Conservation (phyloP, 2,113 vertebrate species). For the Xiphophorus hellerii region DNA sequence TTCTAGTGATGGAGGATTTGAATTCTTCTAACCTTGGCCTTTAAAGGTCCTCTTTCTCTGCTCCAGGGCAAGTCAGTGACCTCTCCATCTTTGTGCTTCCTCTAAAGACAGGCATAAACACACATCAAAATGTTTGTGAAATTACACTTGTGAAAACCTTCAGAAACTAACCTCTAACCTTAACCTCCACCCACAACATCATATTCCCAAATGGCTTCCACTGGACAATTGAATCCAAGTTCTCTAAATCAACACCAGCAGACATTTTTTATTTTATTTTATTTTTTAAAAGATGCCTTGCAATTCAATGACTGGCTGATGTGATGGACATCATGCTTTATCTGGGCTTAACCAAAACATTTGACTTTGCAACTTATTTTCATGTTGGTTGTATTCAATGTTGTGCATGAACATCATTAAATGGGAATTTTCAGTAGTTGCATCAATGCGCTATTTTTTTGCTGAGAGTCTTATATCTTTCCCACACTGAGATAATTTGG, state of each 20-base stretch:
- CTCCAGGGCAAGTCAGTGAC: conserved; percentile 41
- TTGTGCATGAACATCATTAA: no score
- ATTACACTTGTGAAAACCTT: conserved; percentile 50
- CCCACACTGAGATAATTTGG: no score
- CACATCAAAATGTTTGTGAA: conserved; percentile 25
- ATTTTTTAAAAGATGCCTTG: background rate
- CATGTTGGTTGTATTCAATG: no score
- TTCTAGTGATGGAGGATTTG: conserved; percentile 4
- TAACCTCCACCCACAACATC: conserved; percentile 28
- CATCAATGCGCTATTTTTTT: no score
- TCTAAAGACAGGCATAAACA: conserved; percentile 34
- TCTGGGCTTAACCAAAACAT: background rate
- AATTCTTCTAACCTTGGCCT: conserved; percentile 39
- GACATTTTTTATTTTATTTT: background rate
- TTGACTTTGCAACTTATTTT: no score
- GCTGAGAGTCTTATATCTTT: no score
- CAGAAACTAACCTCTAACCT: conserved; percentile 37
- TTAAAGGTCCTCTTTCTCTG: conserved; percentile 29
- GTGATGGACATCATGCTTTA: background rate
- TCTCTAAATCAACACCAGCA: conserved; percentile 12
- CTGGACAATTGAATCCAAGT: conserved; percentile 12
- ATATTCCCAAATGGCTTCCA: conserved; percentile 1
- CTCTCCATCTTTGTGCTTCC: conserved; percentile 34
- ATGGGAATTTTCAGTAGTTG: no score
- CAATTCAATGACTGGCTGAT: background rate